Evolutionary conservation across 2,888 invertebrate species (phyloP).

Genomic region (Tenthredo scrophulariae): DNA sequence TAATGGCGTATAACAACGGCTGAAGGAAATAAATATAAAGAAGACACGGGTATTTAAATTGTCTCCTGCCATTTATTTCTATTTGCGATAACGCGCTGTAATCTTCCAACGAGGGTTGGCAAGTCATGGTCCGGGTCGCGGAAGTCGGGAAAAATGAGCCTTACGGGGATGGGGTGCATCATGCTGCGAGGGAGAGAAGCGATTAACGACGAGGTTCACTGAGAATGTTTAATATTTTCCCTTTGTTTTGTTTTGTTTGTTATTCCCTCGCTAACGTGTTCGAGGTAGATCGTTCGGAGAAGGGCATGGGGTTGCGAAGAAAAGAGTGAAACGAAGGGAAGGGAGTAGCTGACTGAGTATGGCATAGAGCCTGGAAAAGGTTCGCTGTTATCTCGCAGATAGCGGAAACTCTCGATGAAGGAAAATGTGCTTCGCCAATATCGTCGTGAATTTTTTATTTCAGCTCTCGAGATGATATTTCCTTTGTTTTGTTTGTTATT

Average conservation of each 20-base stretch:
- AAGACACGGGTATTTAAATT: conserved; percentile 47
- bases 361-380: conserved; percentile 42
- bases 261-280: conserved; percentile 29
- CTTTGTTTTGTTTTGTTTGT: conserved; percentile 43
- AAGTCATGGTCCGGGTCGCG: conserved; percentile 31
- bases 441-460: conserved; percentile 46
- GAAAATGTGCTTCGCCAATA: conserved; percentile 43
- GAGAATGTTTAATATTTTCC: conserved; percentile 40
- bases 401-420: conserved; percentile 43
- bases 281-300: conserved; percentile 12
- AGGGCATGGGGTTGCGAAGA: background rate
- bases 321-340: background rate
- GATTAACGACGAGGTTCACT: conserved; percentile 39
- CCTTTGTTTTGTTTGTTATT: conserved; percentile 39
- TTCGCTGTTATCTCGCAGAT: conserved; percentile 43
- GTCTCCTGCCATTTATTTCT: conserved; percentile 47
- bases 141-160: conserved; percentile 45
- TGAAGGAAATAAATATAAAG: conserved; percentile 30
- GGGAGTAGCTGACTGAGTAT: background rate
- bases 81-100: conserved; percentile 49
- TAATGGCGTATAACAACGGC: conserved; percentile 28
- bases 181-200: conserved; percentile 1
- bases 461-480: conserved; percentile 19
- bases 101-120: conserved; percentile 50
- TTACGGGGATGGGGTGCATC: background rate